These are phyloP conservation scores for Bruchidius siliquastri DNA, from an alignment of 2,888 invertebrate species.

Conservation along the genomic window DNA sequence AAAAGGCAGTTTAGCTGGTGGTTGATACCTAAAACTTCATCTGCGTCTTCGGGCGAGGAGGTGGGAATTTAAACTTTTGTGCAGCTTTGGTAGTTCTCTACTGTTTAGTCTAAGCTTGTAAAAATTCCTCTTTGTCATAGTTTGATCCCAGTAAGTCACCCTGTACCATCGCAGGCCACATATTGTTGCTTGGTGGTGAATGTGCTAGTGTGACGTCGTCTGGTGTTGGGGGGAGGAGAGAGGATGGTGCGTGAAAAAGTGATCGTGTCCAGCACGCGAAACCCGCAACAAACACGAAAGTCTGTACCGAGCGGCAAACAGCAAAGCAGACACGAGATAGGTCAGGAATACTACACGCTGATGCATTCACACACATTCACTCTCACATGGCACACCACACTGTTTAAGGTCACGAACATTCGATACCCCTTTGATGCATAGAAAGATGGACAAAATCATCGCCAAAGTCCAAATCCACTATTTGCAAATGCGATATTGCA, in stretches of 20 bases:
- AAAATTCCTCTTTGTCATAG: too few species aligned
- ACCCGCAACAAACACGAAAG: slow-evolving; percentile 6
- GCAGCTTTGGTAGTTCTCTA: too few species aligned
- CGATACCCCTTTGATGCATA: neutral
- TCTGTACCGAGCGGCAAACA: neutral
- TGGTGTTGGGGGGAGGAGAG: neutral
- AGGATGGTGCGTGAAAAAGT: slow-evolving; percentile 18
- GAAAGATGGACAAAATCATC: neutral
- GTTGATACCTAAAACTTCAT: too few species aligned
- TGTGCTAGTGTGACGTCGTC: neutral
- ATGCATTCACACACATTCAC: slow-evolving; percentile 11
- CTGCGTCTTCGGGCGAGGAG: too few species aligned
- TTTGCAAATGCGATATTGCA: too few species aligned
- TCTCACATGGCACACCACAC: slow-evolving; percentile 7
- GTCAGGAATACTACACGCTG: slow-evolving; percentile 12
- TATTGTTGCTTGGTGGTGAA: neutral
- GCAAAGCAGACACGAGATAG: neutral
- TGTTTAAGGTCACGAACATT: neutral
- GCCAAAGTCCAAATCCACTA: too few species aligned
- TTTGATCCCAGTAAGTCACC: too few species aligned
- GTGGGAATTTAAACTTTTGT: too few species aligned
- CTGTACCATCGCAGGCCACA: neutral
- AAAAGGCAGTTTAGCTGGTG: too few species aligned
- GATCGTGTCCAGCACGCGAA: slow-evolving; percentile 26
- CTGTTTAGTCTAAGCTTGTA: too few species aligned